Evolutionary conservation across 1,140 invertebrate genomes (phyloP), one percentile per base, ranked within the genome.

Genomic region (Thalassaphorura encarpata): DNA sequence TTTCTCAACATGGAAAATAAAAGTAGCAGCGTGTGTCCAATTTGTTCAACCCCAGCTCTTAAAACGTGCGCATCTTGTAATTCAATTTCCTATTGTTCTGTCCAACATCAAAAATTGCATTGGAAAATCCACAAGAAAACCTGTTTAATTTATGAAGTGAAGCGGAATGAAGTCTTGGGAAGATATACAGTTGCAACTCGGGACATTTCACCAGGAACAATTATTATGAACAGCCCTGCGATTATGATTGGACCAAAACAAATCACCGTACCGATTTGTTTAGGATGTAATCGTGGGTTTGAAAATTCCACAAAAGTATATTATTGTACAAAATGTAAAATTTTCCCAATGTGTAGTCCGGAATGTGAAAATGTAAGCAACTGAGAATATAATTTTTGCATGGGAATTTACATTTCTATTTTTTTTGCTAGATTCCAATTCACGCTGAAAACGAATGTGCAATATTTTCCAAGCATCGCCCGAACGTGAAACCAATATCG

Each of bases 81-180:
- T 11, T 18, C 8, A 8, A 24, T 27, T 5, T 5, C 46, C 18
- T 48, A 48, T 18, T 48, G 46, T 24, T 8, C 13, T 4, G 6
- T 27, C 6, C 4, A 24, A 8, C 46, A 48, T 18, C 46, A 48
- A 23, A 13, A 27, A 48, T 48, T 6, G 11, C 31, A 87, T 66
- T 89, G 85, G 85, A 83, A 82, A 62, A 66, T 66, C 3, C 85
- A 88, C 67, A 83, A 83, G 65, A 63, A 67, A 13, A 67, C 68
- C n/a, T 88, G 85, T 64, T 72, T 69, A 28, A 73, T 52, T 23
- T 61, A 28, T 23, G 13, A 27, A 0, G 54, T 61, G 16, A 53
- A 56, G 51, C 52, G 26, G 36, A 56, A 53, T 31, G 58, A 60
- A 16, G 21, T 51, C 8, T 55, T 41, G 5, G 58, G 58, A 29